A percentile compares a stretch with the other conserved stretches of the same genome.
These are phyloP conservation scores for Gerris buenoi DNA, from an alignment of 1,140 invertebrate species.

Conservation along the genomic window DNA sequence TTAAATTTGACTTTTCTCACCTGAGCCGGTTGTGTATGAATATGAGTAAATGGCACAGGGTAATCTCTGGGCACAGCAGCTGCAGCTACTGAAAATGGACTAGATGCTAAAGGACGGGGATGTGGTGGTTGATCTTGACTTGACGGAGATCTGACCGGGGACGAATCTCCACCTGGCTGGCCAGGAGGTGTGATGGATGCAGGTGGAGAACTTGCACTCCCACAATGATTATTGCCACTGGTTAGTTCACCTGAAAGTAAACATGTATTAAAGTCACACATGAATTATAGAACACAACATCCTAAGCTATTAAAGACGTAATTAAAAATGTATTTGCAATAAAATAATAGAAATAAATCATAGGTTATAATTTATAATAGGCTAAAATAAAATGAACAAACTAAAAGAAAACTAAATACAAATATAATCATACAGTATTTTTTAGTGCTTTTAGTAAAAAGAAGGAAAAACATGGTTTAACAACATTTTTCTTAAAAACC, in stretches of 20 bases:
- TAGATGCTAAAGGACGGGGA: conserved; percentile 33
- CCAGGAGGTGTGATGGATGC: conserved; percentile 29
- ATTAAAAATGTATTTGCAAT: no score
- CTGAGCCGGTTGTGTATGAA: conserved; percentile 77
- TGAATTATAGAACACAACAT: no score
- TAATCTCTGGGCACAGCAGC: conserved; percentile 45
- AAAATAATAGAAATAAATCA: no score
- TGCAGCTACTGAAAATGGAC: conserved; percentile 31
- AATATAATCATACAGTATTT: no score
- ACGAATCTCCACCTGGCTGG: conserved; percentile 29
- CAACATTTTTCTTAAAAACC: no score
- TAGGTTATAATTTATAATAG: no score
- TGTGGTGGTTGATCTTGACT: conserved; percentile 23
- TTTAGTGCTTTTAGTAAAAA: no score
- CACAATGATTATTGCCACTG: conserved; percentile 16
- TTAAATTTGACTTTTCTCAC: conserved; percentile 38
- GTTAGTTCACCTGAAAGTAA: conserved; percentile 32
- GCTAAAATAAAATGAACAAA: no score
- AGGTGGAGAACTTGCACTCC: conserved; percentile 27
- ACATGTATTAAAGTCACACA: no score
- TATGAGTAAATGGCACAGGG: conserved; percentile 60
- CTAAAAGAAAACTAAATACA: no score
- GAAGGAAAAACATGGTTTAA: no score
- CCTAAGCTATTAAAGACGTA: no score
- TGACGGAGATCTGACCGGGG: conserved; percentile 32